Conservation (phyloP, 2,113 vertebrate species). For the Ictalurus punctatus region DNA sequence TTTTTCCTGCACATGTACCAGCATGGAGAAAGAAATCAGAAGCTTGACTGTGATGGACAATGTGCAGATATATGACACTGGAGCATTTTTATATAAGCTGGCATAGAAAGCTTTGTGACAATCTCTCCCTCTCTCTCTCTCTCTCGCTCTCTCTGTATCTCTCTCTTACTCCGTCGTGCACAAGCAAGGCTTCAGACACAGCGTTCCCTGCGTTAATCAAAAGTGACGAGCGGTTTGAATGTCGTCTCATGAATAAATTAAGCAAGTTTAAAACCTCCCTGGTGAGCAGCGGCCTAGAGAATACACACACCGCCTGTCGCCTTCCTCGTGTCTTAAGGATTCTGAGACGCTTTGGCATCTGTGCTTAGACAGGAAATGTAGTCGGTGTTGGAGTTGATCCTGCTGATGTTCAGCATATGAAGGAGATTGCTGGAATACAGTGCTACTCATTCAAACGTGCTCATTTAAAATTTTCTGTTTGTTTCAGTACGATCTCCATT, state of each 20-base stretch:
- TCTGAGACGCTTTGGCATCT: slow-evolving; percentile 69
- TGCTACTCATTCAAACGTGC: neutral
- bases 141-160: neutral
- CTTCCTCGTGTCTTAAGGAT: slow-evolving; percentile 56
- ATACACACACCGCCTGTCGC: slow-evolving; percentile 66
- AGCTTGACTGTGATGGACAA: neutral
- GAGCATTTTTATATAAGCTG: slow-evolving; percentile 45
- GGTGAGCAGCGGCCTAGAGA: slow-evolving; percentile 63
- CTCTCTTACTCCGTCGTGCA: neutral
- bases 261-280: slow-evolving; percentile 43
- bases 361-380: slow-evolving; percentile 53
- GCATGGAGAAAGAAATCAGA: slow-evolving; percentile 44
- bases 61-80: neutral
- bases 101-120: neutral
- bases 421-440: neutral
- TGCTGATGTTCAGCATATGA: neutral
- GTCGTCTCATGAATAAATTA: slow-evolving; percentile 53
- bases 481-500: neutral
- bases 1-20: slow-evolving; percentile 36
- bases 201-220: slow-evolving; percentile 58
- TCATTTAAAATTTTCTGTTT: neutral
- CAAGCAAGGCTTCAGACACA: slow-evolving; percentile 42
- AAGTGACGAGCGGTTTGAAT: slow-evolving; percentile 49
- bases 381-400: slow-evolving; percentile 16
- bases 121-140: neutral